Base-by-base conservation (phyloP, 2,113 vertebrate genomes). In the Campylomormyrus numenius region DNA sequence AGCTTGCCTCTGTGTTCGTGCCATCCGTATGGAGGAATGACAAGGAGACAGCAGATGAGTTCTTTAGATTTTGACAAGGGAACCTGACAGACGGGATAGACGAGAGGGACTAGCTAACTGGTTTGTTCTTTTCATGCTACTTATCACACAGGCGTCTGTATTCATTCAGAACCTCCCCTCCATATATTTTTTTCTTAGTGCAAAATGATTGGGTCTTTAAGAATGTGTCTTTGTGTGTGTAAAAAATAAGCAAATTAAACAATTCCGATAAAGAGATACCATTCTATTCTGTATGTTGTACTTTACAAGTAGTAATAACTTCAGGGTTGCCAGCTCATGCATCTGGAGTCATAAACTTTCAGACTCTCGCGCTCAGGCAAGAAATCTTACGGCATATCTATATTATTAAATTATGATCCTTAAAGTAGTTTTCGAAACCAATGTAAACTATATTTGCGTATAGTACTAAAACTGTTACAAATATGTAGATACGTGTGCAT, bases 61-160 rank as follows among this genome's bases (percentile, higher is more conserved):
- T 89, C 77, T 62, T 89, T 42, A 89, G 5, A 85, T 62, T 89
- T 89, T 83, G 42, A 42, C 24, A 35, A 27, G 39, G 52, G n/a
- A 89, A 89, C 89, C 80, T 46, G 80, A 89, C 39, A 56, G n/a
- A 85, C 89, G 3, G 80, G 89, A 85, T 24, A 48, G 24, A 42
- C 77, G 39, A 49, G 50, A 3, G 74, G 35, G 2, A 6, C 31
- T 4, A 49, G 27, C 45, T 15, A 46, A 85, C 77, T 56, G 52
- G 89, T 85, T 89, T 89, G 24, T 31, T 66, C 9, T 42, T 45
- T 42, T 39, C 4, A 24, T 84, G 13, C 35, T 80, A 21, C 1
- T 35, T 85, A 27, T 45, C 88, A 52, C 50, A 58, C 74, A 31
- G 39, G 24, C 46, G 13, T 27, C 52, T 89, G 19, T 46, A 42